Percentiles rank a stretch among this genome's conserved stretches.
Conservation (phyloP, 1,140 invertebrate species). For the Heliconius hermathena region DNA sequence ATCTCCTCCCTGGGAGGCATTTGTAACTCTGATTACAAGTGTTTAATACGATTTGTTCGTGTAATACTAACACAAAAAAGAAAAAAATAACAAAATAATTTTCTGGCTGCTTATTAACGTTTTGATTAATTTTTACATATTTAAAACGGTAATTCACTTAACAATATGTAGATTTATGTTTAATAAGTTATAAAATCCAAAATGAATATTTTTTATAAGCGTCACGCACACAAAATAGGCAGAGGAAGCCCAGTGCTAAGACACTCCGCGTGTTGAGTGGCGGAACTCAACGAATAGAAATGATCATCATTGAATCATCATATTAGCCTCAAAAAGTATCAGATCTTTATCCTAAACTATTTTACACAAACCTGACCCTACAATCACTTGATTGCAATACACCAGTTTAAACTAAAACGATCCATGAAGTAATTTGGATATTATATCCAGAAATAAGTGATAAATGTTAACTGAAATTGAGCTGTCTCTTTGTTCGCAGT, state of each 20-base stretch:
- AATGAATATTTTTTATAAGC: background rate
- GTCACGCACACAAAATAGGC: too few species aligned
- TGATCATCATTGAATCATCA: background rate
- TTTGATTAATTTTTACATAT: background rate
- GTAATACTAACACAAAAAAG: background rate
- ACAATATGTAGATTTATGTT: background rate
- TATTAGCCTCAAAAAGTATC: background rate
- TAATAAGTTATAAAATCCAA: background rate
- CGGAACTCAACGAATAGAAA: too few species aligned
- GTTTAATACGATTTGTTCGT: background rate
- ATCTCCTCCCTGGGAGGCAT: background rate
- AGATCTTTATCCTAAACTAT: background rate
- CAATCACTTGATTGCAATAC: background rate
- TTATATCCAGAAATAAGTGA: background rate
- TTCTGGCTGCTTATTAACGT: background rate
- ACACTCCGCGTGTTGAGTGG: too few species aligned
- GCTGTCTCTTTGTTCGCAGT: constrained; percentile 69
- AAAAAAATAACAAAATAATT: background rate
- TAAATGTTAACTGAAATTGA: constrained; percentile 40
- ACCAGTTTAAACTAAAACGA: background rate
- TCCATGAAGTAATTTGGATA: background rate
- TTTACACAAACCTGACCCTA: too few species aligned
- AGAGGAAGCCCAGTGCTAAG: too few species aligned
- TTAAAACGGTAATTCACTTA: background rate
- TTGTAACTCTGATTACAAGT: background rate